Base-by-base conservation (phyloP, 2,113 vertebrate genomes). In the Aegithalos caudatus region DNA sequence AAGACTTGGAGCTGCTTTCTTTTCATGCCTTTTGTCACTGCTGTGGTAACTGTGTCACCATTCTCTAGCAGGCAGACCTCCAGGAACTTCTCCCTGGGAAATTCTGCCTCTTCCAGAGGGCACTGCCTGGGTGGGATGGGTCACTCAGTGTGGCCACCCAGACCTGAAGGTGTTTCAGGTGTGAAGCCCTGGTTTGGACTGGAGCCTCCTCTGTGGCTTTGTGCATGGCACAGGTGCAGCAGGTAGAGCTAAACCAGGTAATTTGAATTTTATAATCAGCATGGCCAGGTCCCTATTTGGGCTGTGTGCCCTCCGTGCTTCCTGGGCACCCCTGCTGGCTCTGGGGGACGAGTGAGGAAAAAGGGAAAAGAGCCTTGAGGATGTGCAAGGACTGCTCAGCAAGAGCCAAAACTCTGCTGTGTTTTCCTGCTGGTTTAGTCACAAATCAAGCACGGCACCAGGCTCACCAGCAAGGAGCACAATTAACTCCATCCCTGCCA, bases 81-180 rank as follows among this genome's bases (percentile, higher is more conserved):
- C 44, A 11, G 31, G 74, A 62, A 5, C 47, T 78, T 58, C 58
- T 64, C 20, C 37, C 37, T 51, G 19, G 27, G 47, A 69, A 82
- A 24, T 47, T 67, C 13, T 35, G 3, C 14, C 10, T 40, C 62
- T 61, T 29, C 40, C 38, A 53, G 58, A 2, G 1, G 21, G n/a
- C 27, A 11, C 4, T 18, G 27, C 4, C 0, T 42, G 70, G 9
- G 2, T 42, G 66, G 24, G 50, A 13, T 10, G 12, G 37, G 47
- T 16, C 15, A 14, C 31, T 60, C 10, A 2, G 45, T 11, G 21
- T 64, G 54, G 29, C 35, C 53, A 51, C 13, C 54, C 58, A 37
- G 44, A 14, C 35, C 29, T 40, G 5, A 24, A 15, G 10, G 17
- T 23, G 4, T 13, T 31, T 16, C 45, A n/a, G 29, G 18, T 48